Conservation (phyloP, 2,888 invertebrate species). For the Loripinus fragilis region DNA sequence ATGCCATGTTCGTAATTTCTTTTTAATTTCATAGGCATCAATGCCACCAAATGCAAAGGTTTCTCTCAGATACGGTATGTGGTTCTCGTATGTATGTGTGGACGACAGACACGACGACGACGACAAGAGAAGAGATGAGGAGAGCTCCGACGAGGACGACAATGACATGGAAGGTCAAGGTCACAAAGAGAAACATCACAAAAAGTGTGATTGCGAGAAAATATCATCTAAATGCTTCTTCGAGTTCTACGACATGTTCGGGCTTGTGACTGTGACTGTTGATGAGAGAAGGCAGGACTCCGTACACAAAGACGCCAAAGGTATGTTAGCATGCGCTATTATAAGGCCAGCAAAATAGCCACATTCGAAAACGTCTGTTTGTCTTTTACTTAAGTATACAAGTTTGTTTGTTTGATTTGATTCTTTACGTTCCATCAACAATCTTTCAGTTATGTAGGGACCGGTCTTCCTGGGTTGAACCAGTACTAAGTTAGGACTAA, state of each 20-base stretch:
- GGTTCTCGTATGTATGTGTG: slow-evolving; percentile 36
- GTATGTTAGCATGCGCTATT: not conserved
- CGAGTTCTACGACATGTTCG: not conserved
- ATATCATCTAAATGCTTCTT: not conserved
- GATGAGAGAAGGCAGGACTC: not conserved
- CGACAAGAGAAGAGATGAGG: not conserved
- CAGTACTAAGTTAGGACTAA: too few relatives aligned
- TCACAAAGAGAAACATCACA: not conserved
- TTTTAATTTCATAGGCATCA: too few relatives aligned
- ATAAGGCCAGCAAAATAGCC: too few relatives aligned
- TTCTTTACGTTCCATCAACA: too few relatives aligned
- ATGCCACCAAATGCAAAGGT: not conserved
- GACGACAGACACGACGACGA: not conserved
- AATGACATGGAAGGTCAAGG: too few relatives aligned
- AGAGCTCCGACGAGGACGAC: not conserved
- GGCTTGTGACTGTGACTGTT: not conserved
- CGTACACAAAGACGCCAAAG: not conserved
- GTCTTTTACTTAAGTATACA: too few relatives aligned
- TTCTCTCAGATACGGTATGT: slow-evolving; percentile 34
- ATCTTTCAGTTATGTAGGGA: too few relatives aligned
- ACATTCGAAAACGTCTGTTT: too few relatives aligned
- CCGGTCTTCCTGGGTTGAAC: too few relatives aligned
- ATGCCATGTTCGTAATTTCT: too few relatives aligned
- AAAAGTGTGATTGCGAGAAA: not conserved
- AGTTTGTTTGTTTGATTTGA: too few relatives aligned